Evolutionary conservation across 2,797 vertebrate species (phyloP).

Genomic region (Buceros bicornis): DNA sequence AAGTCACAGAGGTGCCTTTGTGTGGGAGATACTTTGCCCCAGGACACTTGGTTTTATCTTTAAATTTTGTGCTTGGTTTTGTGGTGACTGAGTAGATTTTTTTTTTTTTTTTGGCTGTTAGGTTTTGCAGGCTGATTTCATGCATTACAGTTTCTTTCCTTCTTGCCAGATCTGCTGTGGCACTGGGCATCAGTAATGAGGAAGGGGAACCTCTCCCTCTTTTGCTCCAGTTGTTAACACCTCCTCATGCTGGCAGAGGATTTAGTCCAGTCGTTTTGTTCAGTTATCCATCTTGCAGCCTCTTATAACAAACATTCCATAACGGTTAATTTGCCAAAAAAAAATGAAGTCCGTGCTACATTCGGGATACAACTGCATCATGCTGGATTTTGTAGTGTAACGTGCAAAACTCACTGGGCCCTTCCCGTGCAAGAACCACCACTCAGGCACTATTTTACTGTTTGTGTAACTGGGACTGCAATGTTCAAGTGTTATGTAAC

Average conservation of each 20-base stretch:
- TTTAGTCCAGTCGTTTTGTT: neutral
- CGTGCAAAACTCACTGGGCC: neutral
- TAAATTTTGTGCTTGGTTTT: neutral
- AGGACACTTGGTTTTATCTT: neutral
- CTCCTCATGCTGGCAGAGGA: neutral
- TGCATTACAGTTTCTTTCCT: neutral
- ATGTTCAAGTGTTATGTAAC: neutral
- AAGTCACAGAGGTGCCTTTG: neutral
- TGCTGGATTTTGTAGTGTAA: neutral
- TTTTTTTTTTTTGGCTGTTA: neutral
- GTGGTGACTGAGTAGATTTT: neutral
- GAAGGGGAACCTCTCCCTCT: neutral
- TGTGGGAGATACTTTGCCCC: neutral
- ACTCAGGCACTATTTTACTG: neutral
- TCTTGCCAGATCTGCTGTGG: neutral
- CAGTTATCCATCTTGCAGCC: neutral
- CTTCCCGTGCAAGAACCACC: neutral
- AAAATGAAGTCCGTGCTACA: neutral
- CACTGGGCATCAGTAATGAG: neutral
- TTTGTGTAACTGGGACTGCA: neutral
- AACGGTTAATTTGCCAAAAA: neutral
- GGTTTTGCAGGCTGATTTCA: neutral
- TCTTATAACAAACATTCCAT: fast-evolving
- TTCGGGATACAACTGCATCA: neutral
- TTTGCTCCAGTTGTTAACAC: neutral